Conservation (phyloP, 1,140 invertebrate species). For the Aphaenogaster rudis region DNA sequence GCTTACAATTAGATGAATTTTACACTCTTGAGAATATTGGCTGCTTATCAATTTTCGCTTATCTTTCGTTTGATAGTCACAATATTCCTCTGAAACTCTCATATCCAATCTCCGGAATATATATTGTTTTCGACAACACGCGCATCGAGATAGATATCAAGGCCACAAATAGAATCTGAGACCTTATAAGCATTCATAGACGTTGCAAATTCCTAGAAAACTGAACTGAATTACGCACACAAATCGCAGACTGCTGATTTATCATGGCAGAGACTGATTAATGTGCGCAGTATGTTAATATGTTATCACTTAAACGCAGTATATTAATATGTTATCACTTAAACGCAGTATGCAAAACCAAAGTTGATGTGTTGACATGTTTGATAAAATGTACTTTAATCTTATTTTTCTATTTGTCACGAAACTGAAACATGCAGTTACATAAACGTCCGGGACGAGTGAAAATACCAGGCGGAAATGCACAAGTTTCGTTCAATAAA, state of each 20-base stretch:
- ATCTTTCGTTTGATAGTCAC: neutral
- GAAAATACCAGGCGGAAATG: neutral
- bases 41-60: neutral
- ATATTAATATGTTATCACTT: neutral
- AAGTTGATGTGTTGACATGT: neutral
- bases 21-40: neutral
- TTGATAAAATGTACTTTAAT: neutral
- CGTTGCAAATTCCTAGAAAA: neutral
- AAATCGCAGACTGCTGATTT: neutral
- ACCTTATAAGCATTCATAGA: neutral
- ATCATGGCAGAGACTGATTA: neutral
- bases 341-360: neutral
- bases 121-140: neutral
- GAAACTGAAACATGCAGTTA: neutral
- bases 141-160: neutral
- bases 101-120: neutral
- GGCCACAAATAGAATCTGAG: no score
- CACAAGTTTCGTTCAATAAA: neutral
- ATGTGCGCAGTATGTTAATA: conserved; percentile 1
- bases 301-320: neutral
- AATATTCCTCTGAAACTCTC: neutral
- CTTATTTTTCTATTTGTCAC: neutral
- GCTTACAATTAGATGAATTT: neutral
- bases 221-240: neutral
- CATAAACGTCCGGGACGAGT: neutral